Percentiles rank a stretch among this genome's conserved stretches.
These are phyloP conservation scores for Amphilophus citrinellus DNA, from an alignment of 2,113 vertebrate genomes.

Conservation along the genomic window DNA sequence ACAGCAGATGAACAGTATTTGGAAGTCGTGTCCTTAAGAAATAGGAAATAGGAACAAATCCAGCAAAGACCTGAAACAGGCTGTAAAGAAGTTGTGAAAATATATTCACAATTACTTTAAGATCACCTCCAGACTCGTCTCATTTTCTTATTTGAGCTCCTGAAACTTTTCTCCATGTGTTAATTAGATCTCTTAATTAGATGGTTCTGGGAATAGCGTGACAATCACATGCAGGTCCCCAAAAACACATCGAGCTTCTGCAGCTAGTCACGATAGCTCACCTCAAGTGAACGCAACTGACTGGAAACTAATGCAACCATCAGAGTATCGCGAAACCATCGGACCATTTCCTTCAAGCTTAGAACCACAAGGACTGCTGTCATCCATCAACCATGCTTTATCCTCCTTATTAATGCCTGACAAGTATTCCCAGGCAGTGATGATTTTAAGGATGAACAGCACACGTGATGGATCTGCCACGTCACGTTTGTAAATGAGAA, in stretches of 20 bases:
- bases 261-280: constrained; percentile 36
- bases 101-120: constrained; percentile 1
- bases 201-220: constrained; percentile 48
- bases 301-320: constrained; percentile 56
- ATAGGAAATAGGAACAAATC: too few relatives aligned
- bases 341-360: constrained; percentile 43
- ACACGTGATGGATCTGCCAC: constrained; percentile 7
- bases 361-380: constrained; percentile 34
- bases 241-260: constrained; percentile 6
- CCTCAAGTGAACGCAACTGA: constrained; percentile 44
- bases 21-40: too few relatives aligned
- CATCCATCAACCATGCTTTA: constrained; percentile 64
- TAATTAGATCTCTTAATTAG: constrained; percentile 54
- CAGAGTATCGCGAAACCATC: constrained; percentile 57
- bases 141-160: constrained; percentile 8
- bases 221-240: constrained; percentile 18
- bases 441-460: constrained; percentile 63
- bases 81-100: too few relatives aligned
- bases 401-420: constrained; percentile 63
- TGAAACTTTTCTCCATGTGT: constrained; percentile 47
- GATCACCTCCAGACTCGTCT: constrained; percentile 34
- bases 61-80: too few relatives aligned
- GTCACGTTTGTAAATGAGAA: too few relatives aligned
- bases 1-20: too few relatives aligned
- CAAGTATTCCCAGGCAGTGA: constrained; percentile 63